These are phyloP conservation scores for Thamnaconus septentrionalis DNA, from an alignment of 2,113 vertebrate species.

Conservation along the genomic window DNA sequence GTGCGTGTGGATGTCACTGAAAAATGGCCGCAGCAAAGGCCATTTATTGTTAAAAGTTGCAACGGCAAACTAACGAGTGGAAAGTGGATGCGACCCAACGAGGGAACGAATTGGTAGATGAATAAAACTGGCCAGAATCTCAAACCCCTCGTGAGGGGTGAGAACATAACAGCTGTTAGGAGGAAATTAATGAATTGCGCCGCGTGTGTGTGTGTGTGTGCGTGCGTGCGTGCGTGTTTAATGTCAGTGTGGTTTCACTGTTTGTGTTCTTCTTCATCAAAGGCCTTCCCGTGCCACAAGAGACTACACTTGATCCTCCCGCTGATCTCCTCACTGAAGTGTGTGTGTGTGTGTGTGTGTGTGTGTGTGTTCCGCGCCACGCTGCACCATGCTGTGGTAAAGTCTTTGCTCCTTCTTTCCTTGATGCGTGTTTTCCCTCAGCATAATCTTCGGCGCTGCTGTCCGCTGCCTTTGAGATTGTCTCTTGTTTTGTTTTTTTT, in stretches of 20 bases:
- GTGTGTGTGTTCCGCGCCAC: not conserved
- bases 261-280: constrained; percentile 64
- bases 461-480: not conserved
- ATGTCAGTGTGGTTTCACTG: constrained; percentile 48
- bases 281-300: constrained; percentile 58
- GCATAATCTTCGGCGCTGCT: not conserved
- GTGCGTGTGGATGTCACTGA: constrained; percentile 25
- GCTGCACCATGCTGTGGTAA: constrained; percentile 16
- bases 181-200: constrained; percentile 39
- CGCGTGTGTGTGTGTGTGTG: constrained; percentile 26
- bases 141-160: constrained; percentile 32
- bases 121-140: constrained; percentile 49
- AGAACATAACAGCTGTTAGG: constrained; percentile 53
- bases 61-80: constrained; percentile 41
- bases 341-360: constrained; percentile 16
- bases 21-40: constrained; percentile 55
- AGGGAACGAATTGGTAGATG: constrained; percentile 9
- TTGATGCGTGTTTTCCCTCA: too few species aligned
- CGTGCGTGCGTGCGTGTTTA: constrained; percentile 2
- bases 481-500: too few species aligned
- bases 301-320: constrained; percentile 62
- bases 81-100: constrained; percentile 38
- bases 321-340: constrained; percentile 55
- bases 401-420: not conserved
- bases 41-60: constrained; percentile 43